Percentiles rank a stretch among this genome's conserved stretches.
phyloP scores from a whole-genome alignment of 2,888 invertebrate genomes.

The Nemotelus nigrinus region DNA sequence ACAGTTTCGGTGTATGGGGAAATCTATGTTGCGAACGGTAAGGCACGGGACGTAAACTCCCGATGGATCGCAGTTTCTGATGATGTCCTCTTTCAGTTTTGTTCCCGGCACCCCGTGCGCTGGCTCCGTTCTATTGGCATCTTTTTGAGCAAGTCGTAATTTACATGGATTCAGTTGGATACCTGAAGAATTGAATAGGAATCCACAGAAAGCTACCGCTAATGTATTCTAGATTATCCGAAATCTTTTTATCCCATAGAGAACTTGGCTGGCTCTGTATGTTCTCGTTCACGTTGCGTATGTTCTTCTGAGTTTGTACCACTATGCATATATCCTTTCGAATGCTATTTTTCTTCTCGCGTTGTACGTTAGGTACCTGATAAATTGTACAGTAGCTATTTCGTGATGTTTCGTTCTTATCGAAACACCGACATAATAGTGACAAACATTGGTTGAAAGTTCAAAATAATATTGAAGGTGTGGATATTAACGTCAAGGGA shows the following conservation, averaged over 20 bases:
- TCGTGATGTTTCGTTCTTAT: slow-evolving; percentile 34
- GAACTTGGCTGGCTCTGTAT: slow-evolving; percentile 50
- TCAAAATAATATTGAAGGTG: slow-evolving; percentile 8
- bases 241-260: slow-evolving; percentile 57
- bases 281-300: slow-evolving; percentile 26
- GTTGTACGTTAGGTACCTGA: slow-evolving; percentile 24
- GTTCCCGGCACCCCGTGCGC: background rate
- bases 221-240: slow-evolving; percentile 65
- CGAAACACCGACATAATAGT: slow-evolving; percentile 36
- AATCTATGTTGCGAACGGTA: slow-evolving; percentile 17
- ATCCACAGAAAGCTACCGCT: slow-evolving; percentile 66
- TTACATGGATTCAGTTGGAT: slow-evolving; percentile 64
- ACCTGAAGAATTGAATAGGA: slow-evolving; percentile 66
- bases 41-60: background rate
- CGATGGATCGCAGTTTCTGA: slow-evolving; percentile 37
- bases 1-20: slow-evolving; percentile 46
- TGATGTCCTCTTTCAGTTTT: slow-evolving; percentile 19
- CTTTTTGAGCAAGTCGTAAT: slow-evolving; percentile 58
- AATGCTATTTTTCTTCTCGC: slow-evolving; percentile 6
- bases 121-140: slow-evolving; percentile 12
- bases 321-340: background rate
- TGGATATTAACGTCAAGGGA: slow-evolving; percentile 16
- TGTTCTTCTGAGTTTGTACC: background rate
- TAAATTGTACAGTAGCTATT: slow-evolving; percentile 38
- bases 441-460: slow-evolving; percentile 35